phyloP scores from a whole-genome alignment of 1,140 invertebrate species.

The Danaus melanippus region DNA sequence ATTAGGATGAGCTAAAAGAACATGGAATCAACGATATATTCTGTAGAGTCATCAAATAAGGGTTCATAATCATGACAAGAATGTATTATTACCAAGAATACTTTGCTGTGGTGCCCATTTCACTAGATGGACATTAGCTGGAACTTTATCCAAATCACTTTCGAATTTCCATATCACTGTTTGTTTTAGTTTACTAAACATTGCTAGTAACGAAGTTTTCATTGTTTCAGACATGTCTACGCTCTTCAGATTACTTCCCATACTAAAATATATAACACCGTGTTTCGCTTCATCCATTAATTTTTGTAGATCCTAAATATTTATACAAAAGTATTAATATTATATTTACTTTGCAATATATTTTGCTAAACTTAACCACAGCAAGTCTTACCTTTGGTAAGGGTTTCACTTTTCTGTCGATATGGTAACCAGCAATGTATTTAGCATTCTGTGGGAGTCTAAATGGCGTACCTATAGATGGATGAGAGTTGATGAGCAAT shows the following conservation, averaged over 20 bases:
- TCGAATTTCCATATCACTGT: constrained; percentile 81
- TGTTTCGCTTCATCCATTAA: constrained; percentile 72
- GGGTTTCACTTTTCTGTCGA: constrained; percentile 27
- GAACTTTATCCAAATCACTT: constrained; percentile 60
- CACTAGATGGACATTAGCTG: constrained; percentile 75
- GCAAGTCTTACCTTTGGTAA: constrained; percentile 33
- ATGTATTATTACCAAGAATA: constrained; percentile 62
- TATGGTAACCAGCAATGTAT: constrained; percentile 44
- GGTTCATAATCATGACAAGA: too few species aligned
- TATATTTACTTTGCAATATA: too few species aligned
- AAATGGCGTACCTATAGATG: constrained; percentile 31
- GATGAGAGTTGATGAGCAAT: constrained; percentile 37
- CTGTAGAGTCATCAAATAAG: too few species aligned
- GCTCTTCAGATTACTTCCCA: constrained; percentile 75
- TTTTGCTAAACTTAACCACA: background rate
- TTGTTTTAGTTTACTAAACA: constrained; percentile 72
- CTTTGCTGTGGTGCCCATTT: constrained; percentile 82
- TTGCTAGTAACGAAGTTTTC: constrained; percentile 62
- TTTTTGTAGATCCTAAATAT: constrained; percentile 58
- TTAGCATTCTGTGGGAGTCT: constrained; percentile 38
- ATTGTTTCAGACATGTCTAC: constrained; percentile 63
- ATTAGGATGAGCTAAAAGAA: constrained; percentile 75
- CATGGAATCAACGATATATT: constrained; percentile 21
- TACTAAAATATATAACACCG: constrained; percentile 77
- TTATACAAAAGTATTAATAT: background rate